phyloP scores from a whole-genome alignment of 2,113 vertebrate genomes.

The Prochilodus magdalenae region DNA sequence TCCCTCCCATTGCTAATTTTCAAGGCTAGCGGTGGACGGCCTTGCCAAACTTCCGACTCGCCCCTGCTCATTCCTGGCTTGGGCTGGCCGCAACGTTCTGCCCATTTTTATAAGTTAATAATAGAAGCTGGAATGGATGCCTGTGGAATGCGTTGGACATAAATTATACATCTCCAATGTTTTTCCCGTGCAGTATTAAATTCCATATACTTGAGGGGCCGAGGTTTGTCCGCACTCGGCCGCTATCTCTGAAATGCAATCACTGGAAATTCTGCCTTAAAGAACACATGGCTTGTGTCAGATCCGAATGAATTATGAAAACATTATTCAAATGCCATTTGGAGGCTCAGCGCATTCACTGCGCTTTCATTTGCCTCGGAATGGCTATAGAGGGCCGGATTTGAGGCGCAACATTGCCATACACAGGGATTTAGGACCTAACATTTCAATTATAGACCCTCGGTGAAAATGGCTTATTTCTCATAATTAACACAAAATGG shows the following conservation, averaged over 20 bases:
- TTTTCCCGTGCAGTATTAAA: conserved; percentile 47
- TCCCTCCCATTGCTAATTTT: conserved; percentile 22
- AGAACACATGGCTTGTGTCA: conserved; percentile 47
- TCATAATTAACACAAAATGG: conserved; percentile 58
- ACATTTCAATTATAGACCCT: conserved; percentile 50
- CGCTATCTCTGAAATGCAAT: conserved; percentile 39
- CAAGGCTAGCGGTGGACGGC: conserved; percentile 8
- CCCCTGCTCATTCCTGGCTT: not conserved
- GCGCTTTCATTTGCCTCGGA: not conserved
- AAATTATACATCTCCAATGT: conserved; percentile 49
- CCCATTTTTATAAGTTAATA: conserved; percentile 40
- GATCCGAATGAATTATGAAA: conserved; percentile 58
- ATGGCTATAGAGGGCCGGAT: not conserved
- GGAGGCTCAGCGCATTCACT: not conserved
- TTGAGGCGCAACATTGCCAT: not conserved
- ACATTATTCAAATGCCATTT: conserved; percentile 58
- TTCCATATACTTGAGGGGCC: conserved; percentile 42
- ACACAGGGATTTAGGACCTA: conserved; percentile 35
- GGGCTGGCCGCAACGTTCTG: conserved; percentile 29
- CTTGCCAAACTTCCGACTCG: conserved; percentile 40
- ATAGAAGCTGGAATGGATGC: conserved; percentile 23
- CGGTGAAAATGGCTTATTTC: conserved; percentile 53
- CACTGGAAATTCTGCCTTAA: conserved; percentile 50
- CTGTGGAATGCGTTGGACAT: conserved; percentile 40
- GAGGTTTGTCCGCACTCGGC: conserved; percentile 25